These are phyloP conservation scores for Chaetorhynchus papuensis DNA, from an alignment of 2,113 vertebrate species.

Conservation along the genomic window DNA sequence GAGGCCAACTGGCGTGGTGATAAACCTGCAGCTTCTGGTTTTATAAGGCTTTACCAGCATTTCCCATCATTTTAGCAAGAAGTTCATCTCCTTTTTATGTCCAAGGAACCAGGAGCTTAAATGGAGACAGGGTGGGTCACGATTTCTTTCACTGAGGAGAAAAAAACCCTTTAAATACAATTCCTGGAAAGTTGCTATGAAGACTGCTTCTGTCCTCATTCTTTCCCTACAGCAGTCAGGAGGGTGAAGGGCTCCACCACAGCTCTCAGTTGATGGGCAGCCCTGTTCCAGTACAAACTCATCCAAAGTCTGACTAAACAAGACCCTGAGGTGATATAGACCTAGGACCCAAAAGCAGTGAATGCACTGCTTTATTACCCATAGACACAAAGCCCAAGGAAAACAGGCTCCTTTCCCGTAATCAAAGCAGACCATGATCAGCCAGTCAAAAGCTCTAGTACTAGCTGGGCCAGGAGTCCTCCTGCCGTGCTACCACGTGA, in stretches of 20 bases:
- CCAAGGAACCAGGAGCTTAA: not conserved
- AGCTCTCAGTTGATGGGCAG: not conserved
- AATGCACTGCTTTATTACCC: slow-evolving; percentile 2
- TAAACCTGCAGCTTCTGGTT: not conserved
- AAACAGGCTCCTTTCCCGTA: slow-evolving; percentile 34
- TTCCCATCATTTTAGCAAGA: not conserved
- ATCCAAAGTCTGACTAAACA: slow-evolving; percentile 30
- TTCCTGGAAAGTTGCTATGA: not conserved
- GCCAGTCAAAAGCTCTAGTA: not conserved
- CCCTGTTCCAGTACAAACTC: slow-evolving; percentile 1
- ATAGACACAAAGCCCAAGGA: slow-evolving; percentile 14
- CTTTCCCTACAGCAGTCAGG: not conserved
- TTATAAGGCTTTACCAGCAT: not conserved
- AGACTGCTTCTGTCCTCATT: not conserved
- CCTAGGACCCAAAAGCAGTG: not conserved
- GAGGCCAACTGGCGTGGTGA: not conserved
- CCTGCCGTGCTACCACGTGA: not conserved
- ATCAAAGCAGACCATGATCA: not conserved
- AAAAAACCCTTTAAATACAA: not conserved
- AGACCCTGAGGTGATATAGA: not conserved
- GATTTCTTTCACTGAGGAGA: not conserved
- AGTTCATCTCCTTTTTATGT: not conserved
- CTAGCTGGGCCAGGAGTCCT: not conserved
- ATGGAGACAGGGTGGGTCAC: not conserved
- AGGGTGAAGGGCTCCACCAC: not conserved